These are phyloP conservation scores for Tribolium madens DNA, from an alignment of 1,140 invertebrate genomes.

Conservation along the genomic window DNA sequence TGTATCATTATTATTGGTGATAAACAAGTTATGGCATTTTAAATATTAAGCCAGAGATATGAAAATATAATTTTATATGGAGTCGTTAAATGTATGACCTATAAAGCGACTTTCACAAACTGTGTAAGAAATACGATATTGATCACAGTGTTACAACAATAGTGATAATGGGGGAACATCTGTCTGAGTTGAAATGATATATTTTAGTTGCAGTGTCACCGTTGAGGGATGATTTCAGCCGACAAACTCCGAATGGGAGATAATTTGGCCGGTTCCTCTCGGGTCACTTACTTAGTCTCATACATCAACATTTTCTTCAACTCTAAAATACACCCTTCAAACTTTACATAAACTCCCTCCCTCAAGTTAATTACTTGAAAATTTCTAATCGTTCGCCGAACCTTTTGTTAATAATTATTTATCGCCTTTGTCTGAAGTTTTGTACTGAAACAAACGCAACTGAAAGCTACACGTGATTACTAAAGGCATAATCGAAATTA, in stretches of 20 bases:
- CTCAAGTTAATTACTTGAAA: constrained; percentile 25
- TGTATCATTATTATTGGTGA: constrained; percentile 20
- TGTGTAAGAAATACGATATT: not conserved
- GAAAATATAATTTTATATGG: constrained; percentile 23
- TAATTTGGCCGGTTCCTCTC: constrained; percentile 17
- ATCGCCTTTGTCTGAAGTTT: not conserved
- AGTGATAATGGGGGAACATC: not conserved
- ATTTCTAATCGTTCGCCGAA: not conserved
- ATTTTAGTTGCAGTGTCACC: constrained; percentile 18
- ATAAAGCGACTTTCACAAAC: constrained; percentile 22
- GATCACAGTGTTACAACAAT: not conserved
- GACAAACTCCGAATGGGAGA: not conserved
- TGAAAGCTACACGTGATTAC: not conserved
- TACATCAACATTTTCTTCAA: not conserved
- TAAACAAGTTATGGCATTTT: constrained; percentile 30
- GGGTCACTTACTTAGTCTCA: constrained; percentile 10
- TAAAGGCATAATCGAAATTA: not conserved
- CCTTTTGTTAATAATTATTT: constrained; percentile 29
- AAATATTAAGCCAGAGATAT: constrained; percentile 23
- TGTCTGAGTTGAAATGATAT: constrained; percentile 8
- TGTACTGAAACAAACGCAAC: constrained; percentile 4
- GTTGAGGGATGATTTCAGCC: constrained; percentile 1
- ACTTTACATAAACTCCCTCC: not conserved
- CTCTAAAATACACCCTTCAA: not conserved
- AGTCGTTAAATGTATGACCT: not conserved